Evolutionary conservation across 2,888 invertebrate species (phyloP).

Genomic region (Stegophylla sp.): DNA sequence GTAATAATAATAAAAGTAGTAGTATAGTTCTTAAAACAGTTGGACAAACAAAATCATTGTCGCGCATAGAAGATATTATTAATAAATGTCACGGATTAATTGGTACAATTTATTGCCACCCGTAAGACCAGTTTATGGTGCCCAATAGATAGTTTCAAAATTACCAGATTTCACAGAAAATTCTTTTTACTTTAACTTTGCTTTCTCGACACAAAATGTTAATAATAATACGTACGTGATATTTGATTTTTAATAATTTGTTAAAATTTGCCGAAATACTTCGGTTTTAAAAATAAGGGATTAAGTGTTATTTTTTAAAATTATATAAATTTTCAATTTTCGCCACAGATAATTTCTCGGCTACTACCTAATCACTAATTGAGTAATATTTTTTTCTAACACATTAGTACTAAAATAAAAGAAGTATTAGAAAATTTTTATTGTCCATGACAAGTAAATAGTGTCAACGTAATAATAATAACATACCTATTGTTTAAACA

Average conservation of each 20-base stretch:
- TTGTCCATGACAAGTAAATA: conserved; percentile 30
- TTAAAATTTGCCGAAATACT: not conserved
- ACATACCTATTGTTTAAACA: conserved; percentile 40
- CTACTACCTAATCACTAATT: not conserved
- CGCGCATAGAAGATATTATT: not conserved
- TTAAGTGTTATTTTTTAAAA: not conserved
- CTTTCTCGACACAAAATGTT: not conserved
- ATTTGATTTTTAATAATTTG: not conserved
- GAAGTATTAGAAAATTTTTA: conserved; percentile 25
- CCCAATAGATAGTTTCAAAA: conserved; percentile 11
- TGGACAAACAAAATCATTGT: not conserved
- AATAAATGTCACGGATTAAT: not conserved
- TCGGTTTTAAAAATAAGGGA: not conserved
- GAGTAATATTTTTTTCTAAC: conserved; percentile 21
- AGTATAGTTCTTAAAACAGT: not conserved
- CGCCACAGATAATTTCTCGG: too few relatives aligned
- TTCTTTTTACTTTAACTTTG: not conserved
- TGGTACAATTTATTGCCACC: conserved; percentile 33
- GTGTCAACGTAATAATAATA: conserved; percentile 14
- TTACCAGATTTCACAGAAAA: conserved; percentile 1
- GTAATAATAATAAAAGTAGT: conserved; percentile 4
- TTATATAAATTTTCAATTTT: too few relatives aligned
- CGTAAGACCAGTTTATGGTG: conserved; percentile 25
- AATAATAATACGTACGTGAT: too few relatives aligned
- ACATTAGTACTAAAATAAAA: not conserved